Evolutionary conservation across 1,140 invertebrate species (phyloP), one percentile per base, ranked within the genome.

Genomic region (Drosophila mauritiana): DNA sequence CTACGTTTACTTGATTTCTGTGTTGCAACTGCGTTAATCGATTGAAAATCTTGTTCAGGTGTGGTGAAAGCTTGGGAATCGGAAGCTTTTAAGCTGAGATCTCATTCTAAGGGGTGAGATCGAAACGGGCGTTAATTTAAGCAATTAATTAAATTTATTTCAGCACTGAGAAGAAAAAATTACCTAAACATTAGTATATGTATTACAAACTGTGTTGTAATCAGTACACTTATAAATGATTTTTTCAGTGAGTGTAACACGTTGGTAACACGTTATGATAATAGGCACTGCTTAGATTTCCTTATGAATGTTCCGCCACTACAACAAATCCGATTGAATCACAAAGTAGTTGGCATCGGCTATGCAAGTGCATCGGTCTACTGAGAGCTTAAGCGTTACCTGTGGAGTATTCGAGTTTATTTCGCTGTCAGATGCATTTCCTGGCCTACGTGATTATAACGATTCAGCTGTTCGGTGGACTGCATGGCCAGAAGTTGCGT

Each of bases 201-300:
- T 17, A 13, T 4, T 8, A 13, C 3, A 37, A 1, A 39, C 12
- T 13, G 11, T 3, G 36, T 8, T 37, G 6, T 31, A 8, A 8
- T 31, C 7, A 8, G 7, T 8, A 10, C 31, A 31, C 31, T 10
- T 31, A 10, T 31, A 31, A 10, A 3, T 31, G 3, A 27, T 31
- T 34, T 68, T 68, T 68, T 15, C 64, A 68, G 61, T 68, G 45
- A 34, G 11, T 54, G 40, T 39, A 63, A 17, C 17, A 17, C 17
- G 17, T 22, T 11, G 25, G 46, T 51, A 84, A 84, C 80, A 49
- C 36, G 80, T 84, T 84, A 84, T 84, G 80, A 57, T 85, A 84
- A 83, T 72, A 7, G 27, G 39, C 36, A n/a, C 63, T 27, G 27
- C 48, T 76, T 76, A 20, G 31, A 59, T 59, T 76, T 77, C 63